Conservation (phyloP, 2,113 vertebrate species). For the Pterocles gutturalis region DNA sequence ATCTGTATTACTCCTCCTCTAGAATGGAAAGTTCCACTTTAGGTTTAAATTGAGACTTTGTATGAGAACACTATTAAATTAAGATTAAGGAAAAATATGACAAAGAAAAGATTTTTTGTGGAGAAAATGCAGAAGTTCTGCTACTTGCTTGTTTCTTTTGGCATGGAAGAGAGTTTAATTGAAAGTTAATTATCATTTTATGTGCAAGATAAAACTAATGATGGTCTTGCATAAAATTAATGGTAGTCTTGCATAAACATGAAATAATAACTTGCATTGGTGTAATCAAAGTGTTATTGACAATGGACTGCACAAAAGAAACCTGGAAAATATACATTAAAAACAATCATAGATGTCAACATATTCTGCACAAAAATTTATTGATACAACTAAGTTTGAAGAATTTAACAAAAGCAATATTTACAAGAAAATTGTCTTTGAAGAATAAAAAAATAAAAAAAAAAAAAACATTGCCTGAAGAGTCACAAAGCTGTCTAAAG, state of each 20-base stretch:
- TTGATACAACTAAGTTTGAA: not conserved
- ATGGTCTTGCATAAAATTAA: not conserved
- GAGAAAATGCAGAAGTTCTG: not conserved
- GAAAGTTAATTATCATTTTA: not conserved
- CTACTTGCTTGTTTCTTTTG: not conserved
- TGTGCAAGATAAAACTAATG: not conserved
- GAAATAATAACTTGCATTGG: not conserved
- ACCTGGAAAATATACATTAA: not conserved
- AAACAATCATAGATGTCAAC: not conserved
- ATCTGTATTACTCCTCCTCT: not conserved
- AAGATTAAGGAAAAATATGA: not conserved
- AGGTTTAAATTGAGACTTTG: not conserved
- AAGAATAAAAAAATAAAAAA: not conserved
- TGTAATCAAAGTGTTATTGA: not conserved
- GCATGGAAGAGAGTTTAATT: not conserved
- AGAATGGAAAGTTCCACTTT: not conserved
- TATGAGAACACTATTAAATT: not conserved
- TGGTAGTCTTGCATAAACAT: not conserved
- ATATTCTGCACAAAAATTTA: not conserved
- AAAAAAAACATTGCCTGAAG: not conserved
- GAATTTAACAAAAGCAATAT: not conserved
- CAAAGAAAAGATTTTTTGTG: not conserved
- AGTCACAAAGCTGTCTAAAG: not conserved
- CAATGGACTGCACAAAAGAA: not conserved
- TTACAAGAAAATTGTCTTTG: not conserved